Percentiles rank a stretch among this genome's conserved stretches.
Evolutionary conservation across 2,888 invertebrate genomes (phyloP).

Genomic region (Cyrtodaria siliqua): DNA sequence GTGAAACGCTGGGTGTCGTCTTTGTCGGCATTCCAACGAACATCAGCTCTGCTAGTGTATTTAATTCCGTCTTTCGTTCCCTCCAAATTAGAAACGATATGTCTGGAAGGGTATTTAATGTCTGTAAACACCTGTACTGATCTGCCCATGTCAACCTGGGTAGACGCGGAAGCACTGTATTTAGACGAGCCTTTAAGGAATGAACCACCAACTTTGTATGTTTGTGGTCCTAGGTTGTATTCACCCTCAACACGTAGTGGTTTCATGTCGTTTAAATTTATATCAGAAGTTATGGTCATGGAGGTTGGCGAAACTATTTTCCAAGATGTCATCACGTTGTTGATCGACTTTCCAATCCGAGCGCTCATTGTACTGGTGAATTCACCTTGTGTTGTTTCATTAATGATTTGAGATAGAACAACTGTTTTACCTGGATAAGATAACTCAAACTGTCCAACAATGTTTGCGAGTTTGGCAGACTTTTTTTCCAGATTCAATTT

Average conservation of each 20-base stretch:
- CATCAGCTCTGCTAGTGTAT: constrained; percentile 58
- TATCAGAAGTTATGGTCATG: constrained; percentile 59
- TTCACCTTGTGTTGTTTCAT: constrained; percentile 59
- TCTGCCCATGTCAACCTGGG: constrained; percentile 44
- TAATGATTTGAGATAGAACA: constrained; percentile 63
- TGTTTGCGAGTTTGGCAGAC: constrained; percentile 58
- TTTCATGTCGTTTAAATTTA: constrained; percentile 57
- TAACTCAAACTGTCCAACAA: constrained; percentile 64
- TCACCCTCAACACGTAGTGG: constrained; percentile 61
- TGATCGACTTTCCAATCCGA: constrained; percentile 56
- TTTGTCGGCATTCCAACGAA: constrained; percentile 74
- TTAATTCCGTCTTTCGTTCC: constrained; percentile 46
- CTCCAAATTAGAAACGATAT: constrained; percentile 63
- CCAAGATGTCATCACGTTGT: constrained; percentile 62
- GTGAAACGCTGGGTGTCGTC: constrained; percentile 57
- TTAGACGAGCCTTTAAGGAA: constrained; percentile 49
- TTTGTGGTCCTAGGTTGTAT: constrained; percentile 52
- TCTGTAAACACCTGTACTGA: constrained; percentile 61
- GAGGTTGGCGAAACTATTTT: constrained; percentile 38
- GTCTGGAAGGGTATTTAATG: constrained; percentile 60
- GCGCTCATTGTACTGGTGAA: constrained; percentile 63
- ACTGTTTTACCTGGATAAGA: constrained; percentile 71
- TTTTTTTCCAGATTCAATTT: constrained; percentile 65
- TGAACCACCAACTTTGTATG: constrained; percentile 58
- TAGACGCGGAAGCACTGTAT: constrained; percentile 53